phyloP scores from a whole-genome alignment of 2,888 invertebrate genomes.

The Leptopterna dolabrata region DNA sequence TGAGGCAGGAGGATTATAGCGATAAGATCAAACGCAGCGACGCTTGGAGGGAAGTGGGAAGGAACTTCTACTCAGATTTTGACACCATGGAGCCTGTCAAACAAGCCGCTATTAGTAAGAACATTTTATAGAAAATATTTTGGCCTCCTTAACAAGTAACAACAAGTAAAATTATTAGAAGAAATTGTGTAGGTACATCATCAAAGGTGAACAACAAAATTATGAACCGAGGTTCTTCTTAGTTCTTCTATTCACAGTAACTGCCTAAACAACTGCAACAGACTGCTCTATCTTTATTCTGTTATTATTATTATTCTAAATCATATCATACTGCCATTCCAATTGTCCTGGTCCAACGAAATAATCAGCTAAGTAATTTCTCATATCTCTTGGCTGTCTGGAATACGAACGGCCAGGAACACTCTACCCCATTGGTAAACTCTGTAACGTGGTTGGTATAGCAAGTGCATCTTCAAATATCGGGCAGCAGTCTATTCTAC shows the following conservation, averaged over 20 bases:
- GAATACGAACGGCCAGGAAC: not conserved
- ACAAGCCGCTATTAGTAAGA: slow-evolving; percentile 14
- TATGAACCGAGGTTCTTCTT: no score
- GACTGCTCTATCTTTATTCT: no score
- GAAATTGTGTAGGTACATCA: no score
- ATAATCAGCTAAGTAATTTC: not conserved
- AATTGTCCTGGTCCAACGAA: not conserved
- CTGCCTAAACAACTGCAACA: no score
- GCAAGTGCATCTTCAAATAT: not conserved
- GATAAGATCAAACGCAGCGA: slow-evolving; percentile 33
- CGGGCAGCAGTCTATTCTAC: not conserved
- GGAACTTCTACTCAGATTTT: not conserved
- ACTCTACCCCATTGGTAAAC: not conserved
- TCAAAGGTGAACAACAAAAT: no score
- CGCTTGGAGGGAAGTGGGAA: slow-evolving; percentile 22
- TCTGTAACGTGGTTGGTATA: not conserved
- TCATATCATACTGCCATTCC: not conserved
- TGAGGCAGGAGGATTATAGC: not conserved
- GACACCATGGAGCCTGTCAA: not conserved
- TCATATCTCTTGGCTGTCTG: not conserved
- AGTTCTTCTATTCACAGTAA: no score
- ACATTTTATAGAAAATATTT: no score
- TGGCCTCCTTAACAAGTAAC: no score
- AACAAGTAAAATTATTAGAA: no score
- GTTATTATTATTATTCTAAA: no score